A percentile compares a stretch with the other conserved stretches of the same genome.
Evolutionary conservation across 2,888 invertebrate species (phyloP).

Genomic region (Limnephilus marmoratus): DNA sequence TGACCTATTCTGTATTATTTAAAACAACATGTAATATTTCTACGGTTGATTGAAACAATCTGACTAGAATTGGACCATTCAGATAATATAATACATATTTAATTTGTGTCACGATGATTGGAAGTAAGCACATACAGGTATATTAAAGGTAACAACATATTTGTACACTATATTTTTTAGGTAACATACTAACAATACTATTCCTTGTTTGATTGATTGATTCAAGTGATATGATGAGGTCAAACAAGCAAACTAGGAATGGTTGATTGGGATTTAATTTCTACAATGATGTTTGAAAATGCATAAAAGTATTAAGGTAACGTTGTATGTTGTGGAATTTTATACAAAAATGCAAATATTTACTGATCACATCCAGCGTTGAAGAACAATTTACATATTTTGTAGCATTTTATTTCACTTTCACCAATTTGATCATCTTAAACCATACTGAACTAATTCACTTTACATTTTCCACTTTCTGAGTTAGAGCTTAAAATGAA

Average conservation of each 20-base stretch:
- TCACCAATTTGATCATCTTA: no score
- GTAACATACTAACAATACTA: not conserved
- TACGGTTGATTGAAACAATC: not conserved
- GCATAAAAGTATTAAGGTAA: not conserved
- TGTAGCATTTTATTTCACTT: not conserved
- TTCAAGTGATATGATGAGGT: not conserved
- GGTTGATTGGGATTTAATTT: not conserved
- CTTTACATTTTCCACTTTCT: no score
- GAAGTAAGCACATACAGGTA: not conserved
- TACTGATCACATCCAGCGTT: not conserved
- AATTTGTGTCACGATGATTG: not conserved
- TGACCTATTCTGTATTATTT: not conserved
- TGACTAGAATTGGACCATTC: not conserved
- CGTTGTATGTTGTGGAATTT: not conserved
- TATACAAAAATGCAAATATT: not conserved
- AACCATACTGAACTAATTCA: no score
- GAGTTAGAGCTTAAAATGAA: no score
- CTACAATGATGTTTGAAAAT: not conserved
- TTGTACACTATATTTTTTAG: no score
- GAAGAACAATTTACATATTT: not conserved
- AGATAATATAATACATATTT: not conserved
- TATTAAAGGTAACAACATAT: not conserved
- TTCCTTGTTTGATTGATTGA: not conserved
- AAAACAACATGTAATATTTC: not conserved
- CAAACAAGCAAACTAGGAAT: not conserved